Base-by-base conservation (phyloP, 2,797 vertebrate species). In the Acropternis orthonyx region DNA sequence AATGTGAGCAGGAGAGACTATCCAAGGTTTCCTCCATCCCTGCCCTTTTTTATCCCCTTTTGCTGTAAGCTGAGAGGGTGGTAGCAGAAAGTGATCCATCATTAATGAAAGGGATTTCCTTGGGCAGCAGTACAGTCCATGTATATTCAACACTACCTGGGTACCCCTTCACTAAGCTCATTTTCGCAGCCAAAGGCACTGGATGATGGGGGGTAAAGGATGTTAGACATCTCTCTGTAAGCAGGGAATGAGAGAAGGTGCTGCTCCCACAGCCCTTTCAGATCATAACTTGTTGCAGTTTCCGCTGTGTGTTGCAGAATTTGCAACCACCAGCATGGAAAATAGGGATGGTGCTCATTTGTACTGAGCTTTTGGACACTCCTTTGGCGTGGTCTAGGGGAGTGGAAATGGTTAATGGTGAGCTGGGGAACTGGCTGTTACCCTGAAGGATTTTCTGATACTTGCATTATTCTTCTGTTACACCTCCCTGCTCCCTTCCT, bases 231-330 rank as follows among this genome's bases (percentile, higher is more conserved):
- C 46, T 54, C 37, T 72, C 49, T n/a, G 21, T 21, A 56, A 78
- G 74, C 67, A 54, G 34, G 36, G 34, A 59, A 54, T 51, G 59
- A 76, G 37, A n/a, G 79, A 85, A 68, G 56, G 13, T 73, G 44
- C 41, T 54, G 56, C 48, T 91, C 18, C 37, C 65, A 75, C 67
- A 82, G 81, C 75, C 85, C 73, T 95, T 92, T 92, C 78, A 41
- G 44, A 43, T 85, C 27, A 19, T 67, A 80, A 93, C 84, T 92
- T 97, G 91, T 94, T 91, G 92, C 83, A 86, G 66, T 41, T 86
- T 88, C 66, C 55, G 8, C 58, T 27, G 0, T 6, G 30, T 59
- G 17, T 39, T 69, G 36, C 72, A 74, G 93, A 75, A 93, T 95
- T 69, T 91, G 17, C 83, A 71, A 37, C 34, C 28, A 24, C 10